Evolutionary conservation across 2,888 invertebrate species (phyloP).

Genomic region (Phytoseiulus persimilis): DNA sequence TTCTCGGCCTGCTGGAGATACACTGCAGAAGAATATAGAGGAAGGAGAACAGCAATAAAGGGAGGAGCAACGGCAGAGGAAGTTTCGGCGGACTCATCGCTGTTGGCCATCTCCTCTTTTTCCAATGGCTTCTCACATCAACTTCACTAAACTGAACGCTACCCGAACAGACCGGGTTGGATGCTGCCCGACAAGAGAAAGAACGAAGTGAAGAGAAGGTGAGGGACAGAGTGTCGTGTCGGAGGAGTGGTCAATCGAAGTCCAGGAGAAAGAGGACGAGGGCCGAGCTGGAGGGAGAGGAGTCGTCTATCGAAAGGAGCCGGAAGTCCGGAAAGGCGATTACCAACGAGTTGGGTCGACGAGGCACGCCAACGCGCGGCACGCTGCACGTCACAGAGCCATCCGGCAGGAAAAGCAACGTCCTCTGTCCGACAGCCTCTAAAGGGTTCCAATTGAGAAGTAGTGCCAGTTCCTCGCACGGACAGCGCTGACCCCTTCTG

Average conservation of each 20-base stretch:
- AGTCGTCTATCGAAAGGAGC: background rate
- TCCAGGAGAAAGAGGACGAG: background rate
- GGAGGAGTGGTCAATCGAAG: background rate
- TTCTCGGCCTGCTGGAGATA: background rate
- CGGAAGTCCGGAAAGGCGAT: slow-evolving; percentile 5
- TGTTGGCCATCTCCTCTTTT: background rate
- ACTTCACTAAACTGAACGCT: background rate
- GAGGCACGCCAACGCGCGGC: background rate
- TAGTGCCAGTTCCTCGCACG: background rate
- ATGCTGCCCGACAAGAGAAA: background rate
- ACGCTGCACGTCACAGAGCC: background rate
- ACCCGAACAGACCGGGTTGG: background rate
- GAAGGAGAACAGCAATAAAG: background rate
- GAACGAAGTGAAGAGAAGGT: background rate
- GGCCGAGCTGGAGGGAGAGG: background rate
- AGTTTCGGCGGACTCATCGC: background rate
- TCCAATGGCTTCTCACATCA: background rate
- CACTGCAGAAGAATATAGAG: background rate
- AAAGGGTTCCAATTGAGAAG: background rate
- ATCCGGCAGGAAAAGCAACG: background rate
- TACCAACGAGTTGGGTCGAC: background rate
- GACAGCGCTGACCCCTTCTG: background rate
- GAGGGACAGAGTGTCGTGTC: background rate
- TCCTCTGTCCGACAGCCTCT: background rate
- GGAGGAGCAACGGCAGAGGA: background rate